Conservation (phyloP, 2,113 vertebrate genomes). For the Salvelinus namaycush region DNA sequence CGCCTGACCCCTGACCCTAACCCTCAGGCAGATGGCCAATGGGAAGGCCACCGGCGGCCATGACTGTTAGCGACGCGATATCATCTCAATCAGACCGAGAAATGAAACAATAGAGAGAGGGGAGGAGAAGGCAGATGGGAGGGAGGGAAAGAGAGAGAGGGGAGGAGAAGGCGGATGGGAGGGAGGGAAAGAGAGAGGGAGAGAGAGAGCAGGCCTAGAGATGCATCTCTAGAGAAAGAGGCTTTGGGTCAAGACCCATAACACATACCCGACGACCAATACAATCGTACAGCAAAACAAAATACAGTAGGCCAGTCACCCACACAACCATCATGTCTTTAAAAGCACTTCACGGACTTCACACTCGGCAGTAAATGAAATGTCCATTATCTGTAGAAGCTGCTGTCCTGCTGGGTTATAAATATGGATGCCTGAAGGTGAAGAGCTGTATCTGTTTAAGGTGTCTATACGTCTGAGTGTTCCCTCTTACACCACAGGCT, state of each 20-base stretch:
- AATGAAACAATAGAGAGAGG: slow-evolving; percentile 13
- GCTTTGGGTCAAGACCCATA: too few species aligned
- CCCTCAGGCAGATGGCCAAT: background rate
- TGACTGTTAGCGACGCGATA: slow-evolving; percentile 8
- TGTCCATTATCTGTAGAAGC: background rate
- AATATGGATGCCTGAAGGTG: slow-evolving; percentile 10
- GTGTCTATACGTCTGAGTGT: background rate
- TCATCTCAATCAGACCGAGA: slow-evolving; percentile 29
- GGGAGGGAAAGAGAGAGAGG: background rate
- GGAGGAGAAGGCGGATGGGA: background rate
- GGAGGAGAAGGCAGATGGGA: background rate
- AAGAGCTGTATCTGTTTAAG: background rate
- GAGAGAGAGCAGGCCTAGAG: background rate
- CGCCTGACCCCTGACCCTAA: slow-evolving; percentile 41
- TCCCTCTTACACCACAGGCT: background rate
- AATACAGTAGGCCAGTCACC: too few species aligned
- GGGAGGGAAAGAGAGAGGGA: background rate
- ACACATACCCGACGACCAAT: too few species aligned
- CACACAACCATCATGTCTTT: too few species aligned
- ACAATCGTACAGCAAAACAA: too few species aligned
- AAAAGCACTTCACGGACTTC: background rate
- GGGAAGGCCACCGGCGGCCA: slow-evolving; percentile 8
- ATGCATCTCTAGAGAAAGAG: background rate
- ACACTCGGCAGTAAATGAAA: background rate
- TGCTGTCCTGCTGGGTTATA: background rate